These are phyloP conservation scores for Ahaetulla prasina DNA, from an alignment of 2,113 vertebrate species.

Conservation along the genomic window DNA sequence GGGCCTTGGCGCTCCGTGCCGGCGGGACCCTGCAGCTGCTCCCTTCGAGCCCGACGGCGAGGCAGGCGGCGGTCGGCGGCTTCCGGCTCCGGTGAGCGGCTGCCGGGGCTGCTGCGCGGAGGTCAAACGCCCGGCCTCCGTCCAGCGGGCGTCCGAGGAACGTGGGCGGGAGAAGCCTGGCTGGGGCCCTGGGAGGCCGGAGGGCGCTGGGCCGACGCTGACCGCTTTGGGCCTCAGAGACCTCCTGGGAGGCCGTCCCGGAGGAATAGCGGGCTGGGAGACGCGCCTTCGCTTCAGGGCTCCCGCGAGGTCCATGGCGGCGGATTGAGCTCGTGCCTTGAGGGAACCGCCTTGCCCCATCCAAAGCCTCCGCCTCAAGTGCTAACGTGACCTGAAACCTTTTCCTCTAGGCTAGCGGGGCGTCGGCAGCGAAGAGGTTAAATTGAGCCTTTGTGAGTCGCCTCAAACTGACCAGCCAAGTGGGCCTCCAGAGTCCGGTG, in stretches of 20 bases:
- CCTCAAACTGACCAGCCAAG: rapidly evolving
- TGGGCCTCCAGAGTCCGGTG: not conserved
- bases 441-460: not conserved
- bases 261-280: not conserved
- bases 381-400: too few relatives aligned
- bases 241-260: too few relatives aligned
- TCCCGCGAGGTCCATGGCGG: too few relatives aligned
- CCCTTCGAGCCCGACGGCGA: not conserved
- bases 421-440: too few relatives aligned
- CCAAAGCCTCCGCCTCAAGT: too few relatives aligned
- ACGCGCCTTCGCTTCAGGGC: too few relatives aligned
- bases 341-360: not conserved
- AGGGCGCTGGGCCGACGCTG: too few relatives aligned
- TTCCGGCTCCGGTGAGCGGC: not conserved
- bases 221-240: not conserved
- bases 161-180: too few relatives aligned
- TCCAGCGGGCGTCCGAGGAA: not conserved
- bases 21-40: not conserved
- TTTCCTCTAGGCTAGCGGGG: too few relatives aligned
- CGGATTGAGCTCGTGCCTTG: too few relatives aligned
- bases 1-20: not conserved
- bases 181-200: not conserved
- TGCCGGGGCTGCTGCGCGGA: too few relatives aligned
- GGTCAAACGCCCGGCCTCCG: not conserved
- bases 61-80: too few relatives aligned